Percentiles rank a stretch among this genome's conserved stretches.
These are phyloP conservation scores for Ctenoplectra terminalis DNA, from an alignment of 1,140 invertebrate genomes.

Conservation along the genomic window DNA sequence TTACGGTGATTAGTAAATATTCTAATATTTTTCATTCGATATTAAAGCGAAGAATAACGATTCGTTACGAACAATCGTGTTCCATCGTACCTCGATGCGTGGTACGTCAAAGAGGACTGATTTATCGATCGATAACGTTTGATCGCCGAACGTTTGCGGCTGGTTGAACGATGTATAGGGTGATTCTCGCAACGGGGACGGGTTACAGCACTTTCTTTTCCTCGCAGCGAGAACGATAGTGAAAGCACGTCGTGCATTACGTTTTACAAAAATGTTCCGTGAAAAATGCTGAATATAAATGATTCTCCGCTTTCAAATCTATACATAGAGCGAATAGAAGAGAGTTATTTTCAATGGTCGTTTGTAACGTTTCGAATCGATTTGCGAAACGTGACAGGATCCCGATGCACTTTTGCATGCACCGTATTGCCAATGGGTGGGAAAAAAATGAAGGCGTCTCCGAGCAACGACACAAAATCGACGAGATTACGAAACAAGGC, in stretches of 20 bases:
- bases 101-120: neutral
- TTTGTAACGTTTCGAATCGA: neutral
- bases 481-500: slow-evolving; percentile 16
- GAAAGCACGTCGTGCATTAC: slow-evolving; percentile 21
- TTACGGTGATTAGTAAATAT: neutral
- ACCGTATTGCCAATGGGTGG: too few relatives aligned
- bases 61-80: neutral
- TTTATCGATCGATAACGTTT: neutral
- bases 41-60: neutral
- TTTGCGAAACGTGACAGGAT: too few relatives aligned
- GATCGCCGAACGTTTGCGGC: neutral
- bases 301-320: slow-evolving; percentile 12
- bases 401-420: neutral
- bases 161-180: neutral
- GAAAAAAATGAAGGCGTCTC: neutral
- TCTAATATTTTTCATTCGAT: neutral
- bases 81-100: slow-evolving; percentile 2
- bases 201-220: slow-evolving; percentile 17
- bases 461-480: neutral
- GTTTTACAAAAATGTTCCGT: neutral
- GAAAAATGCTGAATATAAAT: neutral
- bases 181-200: neutral
- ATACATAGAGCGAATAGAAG: neutral
- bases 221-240: slow-evolving; percentile 34
- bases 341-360: neutral